A percentile compares a stretch with the other conserved stretches of the same genome.
Evolutionary conservation across 2,888 invertebrate genomes (phyloP).

Genomic region (Adela reaumurella): DNA sequence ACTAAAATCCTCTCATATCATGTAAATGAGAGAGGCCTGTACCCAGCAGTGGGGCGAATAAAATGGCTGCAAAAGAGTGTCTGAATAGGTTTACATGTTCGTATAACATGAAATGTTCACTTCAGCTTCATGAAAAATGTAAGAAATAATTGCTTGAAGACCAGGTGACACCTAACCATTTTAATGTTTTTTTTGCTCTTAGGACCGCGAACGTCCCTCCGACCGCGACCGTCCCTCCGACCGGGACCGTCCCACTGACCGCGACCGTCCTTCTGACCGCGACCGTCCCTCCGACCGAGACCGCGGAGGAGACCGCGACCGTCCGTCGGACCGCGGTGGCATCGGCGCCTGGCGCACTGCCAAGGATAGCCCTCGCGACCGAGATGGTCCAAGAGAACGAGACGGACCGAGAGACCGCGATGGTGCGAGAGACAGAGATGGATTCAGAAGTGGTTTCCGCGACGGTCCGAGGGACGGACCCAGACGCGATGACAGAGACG

Average conservation of each 20-base stretch:
- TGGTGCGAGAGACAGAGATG: conserved; percentile 16
- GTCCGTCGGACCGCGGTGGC: conserved; percentile 5
- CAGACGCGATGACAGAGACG: conserved; percentile 26
- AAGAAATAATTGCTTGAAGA: no score
- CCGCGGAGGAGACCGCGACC: conserved; percentile 11
- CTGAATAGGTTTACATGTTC: no score
- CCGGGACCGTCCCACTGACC: conserved; percentile 7
- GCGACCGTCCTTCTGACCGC: conserved; percentile 5
- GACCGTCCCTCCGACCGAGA: conserved; percentile 8
- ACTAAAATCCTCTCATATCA: no score
- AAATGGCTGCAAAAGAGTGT: no score
- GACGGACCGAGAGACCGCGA: conserved; percentile 23
- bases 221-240: conserved; percentile 7
- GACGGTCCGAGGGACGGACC: conserved; percentile 16
- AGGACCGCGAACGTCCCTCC: conserved; percentile 4
- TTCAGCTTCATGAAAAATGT: no score
- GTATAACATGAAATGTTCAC: no score
- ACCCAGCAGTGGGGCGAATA: no score
- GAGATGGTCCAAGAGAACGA: conserved; percentile 14
- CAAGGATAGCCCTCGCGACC: conserved; percentile 7
- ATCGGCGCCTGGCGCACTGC: conserved; percentile 2
- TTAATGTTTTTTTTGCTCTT: no score
- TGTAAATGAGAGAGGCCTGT: no score
- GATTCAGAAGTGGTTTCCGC: conserved; percentile 10
- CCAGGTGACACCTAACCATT: no score